phyloP scores from a whole-genome alignment of 2,888 invertebrate genomes.

The Clanis bilineata region DNA sequence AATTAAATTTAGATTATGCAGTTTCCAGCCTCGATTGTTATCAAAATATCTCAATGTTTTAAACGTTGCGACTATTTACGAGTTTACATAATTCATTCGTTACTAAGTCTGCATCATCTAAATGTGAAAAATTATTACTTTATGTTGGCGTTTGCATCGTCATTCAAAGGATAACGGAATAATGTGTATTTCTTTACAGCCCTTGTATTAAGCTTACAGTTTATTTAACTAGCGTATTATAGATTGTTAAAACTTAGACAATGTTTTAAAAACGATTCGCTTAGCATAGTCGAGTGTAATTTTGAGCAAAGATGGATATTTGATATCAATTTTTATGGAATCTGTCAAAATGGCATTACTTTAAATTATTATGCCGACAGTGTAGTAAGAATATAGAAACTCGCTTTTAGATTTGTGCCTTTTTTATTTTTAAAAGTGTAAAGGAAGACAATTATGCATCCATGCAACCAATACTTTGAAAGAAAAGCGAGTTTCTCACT shows the following conservation, averaged over 20 bases:
- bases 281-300: constrained; percentile 10
- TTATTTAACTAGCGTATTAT: constrained; percentile 6
- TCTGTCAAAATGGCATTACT: neutral
- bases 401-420: constrained; percentile 9
- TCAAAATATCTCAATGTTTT: too few relatives aligned
- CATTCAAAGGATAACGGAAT: neutral
- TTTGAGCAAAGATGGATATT: neutral
- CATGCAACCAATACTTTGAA: neutral
- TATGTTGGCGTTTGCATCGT: neutral
- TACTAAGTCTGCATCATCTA: too few relatives aligned
- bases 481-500: constrained; percentile 22
- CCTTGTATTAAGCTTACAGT: neutral
- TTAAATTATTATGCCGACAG: neutral
- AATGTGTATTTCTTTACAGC: neutral
- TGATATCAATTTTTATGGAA: neutral
- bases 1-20: too few relatives aligned
- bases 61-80: too few relatives aligned
- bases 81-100: too few relatives aligned
- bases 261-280: neutral
- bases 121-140: neutral
- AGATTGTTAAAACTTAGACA: neutral
- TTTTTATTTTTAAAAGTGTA: neutral
- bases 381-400: constrained; percentile 6
- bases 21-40: too few relatives aligned
- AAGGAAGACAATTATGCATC: constrained; percentile 11